Base-by-base conservation (phyloP, 1,140 invertebrate species). In the Trichonephila clavata region DNA sequence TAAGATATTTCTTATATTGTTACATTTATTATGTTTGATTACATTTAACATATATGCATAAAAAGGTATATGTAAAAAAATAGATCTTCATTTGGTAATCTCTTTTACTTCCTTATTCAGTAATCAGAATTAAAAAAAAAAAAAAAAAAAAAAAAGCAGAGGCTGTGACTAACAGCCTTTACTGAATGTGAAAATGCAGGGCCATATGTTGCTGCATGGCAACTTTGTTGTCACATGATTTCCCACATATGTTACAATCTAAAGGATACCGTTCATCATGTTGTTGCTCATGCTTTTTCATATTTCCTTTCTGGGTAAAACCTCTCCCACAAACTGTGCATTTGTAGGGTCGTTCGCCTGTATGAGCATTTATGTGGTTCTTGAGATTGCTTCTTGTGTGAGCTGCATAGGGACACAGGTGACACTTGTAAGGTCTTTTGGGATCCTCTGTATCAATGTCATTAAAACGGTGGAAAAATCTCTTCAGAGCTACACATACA, bases 291-390 rank as follows among this genome's bases (percentile, higher is more conserved):
- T 94, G 94, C 39, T 94, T 90, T 59, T 94, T 87, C 86, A 94
- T 89, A 24, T 93, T 94, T 16, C 91, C 91, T 81, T 93, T 93
- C 65, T 94, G 90, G 18, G 96, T 94, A 95, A 97, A 97, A 4
- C 96, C 95, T 94, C 97, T 97, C 24, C 96, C 95, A 94, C 96
- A 97, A 63, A 96, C 95, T 24, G 96, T 96, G 95, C 96, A 97
- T 0, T 96, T 95, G 94, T 96, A 97, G 14, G 97, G 97, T 60
- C 97, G 94, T 94, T 97, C 97, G 94, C 97, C 96, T 2, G 96
- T 97, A 94, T 97, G 96, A 20, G 92, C 89, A 77, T 90, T 90
- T 65, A 90, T 91, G 57, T 94, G 94, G 27, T 88, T 90, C 24
- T 94, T 92, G 7, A 94, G 83, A 61, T 93, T 91, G 32, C 89